Conservation (phyloP, 23 tunicate genomes). For the Ciona savignyi region DNA sequence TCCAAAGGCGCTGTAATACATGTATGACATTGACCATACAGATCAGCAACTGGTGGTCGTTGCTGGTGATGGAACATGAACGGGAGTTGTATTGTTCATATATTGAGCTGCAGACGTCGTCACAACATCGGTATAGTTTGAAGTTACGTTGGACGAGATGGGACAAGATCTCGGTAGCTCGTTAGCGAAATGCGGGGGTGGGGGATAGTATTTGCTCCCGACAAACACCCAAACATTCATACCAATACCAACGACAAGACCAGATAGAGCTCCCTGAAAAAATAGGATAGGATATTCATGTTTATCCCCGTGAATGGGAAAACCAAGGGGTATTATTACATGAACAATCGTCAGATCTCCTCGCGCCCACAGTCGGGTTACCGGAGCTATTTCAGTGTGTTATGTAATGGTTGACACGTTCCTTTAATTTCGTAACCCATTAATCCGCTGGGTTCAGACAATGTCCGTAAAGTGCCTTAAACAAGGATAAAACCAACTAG, state of each 20-base stretch:
- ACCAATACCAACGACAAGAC: slow-evolving; percentile 12
- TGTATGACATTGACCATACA: slow-evolving; percentile 44
- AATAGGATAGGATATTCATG: too few species aligned
- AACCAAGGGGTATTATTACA: too few species aligned
- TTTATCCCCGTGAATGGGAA: too few species aligned
- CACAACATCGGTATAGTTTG: slow-evolving; percentile 1
- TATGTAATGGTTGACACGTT: too few species aligned
- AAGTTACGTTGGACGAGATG: slow-evolving; percentile 12
- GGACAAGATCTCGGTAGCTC: slow-evolving; percentile 9
- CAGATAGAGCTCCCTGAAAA: slow-evolving; percentile 42
- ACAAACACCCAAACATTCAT: slow-evolving; percentile 24
- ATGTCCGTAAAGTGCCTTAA: too few species aligned
- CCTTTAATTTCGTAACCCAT: too few species aligned
- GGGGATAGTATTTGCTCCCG: slow-evolving; percentile 24
- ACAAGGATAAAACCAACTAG: too few species aligned
- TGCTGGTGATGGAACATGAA: too few species aligned
- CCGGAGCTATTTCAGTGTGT: too few species aligned
- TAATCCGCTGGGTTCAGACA: too few species aligned
- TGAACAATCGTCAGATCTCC: too few species aligned
- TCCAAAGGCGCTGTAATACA: slow-evolving; percentile 33
- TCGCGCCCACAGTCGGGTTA: too few species aligned
- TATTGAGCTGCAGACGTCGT: background rate
- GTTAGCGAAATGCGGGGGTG: slow-evolving; percentile 12
- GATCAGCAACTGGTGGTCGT: background rate
- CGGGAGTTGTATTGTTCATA: background rate